A percentile compares a stretch with the other conserved stretches of the same genome.
Evolutionary conservation across 2,797 vertebrate species (phyloP).

Genomic region (Falco rusticolus): DNA sequence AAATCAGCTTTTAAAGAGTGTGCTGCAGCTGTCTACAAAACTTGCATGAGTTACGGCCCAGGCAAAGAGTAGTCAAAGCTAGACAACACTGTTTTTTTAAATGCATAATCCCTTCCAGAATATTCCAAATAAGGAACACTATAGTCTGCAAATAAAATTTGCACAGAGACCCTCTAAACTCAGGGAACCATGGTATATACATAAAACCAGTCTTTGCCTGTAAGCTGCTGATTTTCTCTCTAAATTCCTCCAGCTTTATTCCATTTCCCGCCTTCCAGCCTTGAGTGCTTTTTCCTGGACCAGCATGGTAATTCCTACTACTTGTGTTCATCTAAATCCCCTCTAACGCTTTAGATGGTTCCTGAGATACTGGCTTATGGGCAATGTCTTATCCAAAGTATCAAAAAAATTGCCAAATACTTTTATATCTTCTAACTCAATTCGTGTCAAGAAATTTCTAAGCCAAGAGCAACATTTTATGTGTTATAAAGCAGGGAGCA

Average conservation of each 20-base stretch:
- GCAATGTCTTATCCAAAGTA: neutral
- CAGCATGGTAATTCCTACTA: neutral
- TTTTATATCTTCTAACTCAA: constrained; percentile 6
- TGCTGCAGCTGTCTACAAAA: neutral
- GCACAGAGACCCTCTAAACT: neutral
- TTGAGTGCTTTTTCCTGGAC: neutral
- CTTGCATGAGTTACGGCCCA: neutral
- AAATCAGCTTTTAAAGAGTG: neutral
- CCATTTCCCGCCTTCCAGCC: neutral
- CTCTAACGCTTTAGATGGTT: neutral
- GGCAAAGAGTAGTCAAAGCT: neutral
- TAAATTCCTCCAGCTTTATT: neutral
- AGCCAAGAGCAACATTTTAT: neutral
- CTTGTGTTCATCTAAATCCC: neutral
- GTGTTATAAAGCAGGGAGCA: neutral
- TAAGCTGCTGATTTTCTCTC: neutral
- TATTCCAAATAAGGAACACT: neutral
- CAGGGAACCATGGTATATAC: neutral
- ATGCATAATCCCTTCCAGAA: neutral
- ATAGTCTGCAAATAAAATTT: neutral
- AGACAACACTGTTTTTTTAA: neutral
- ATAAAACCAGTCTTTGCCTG: neutral
- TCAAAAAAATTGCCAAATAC: neutral
- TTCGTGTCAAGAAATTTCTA: neutral
- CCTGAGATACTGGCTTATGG: neutral